phyloP scores from a whole-genome alignment of 2,797 vertebrate genomes.

The Cuniculus paca region DNA sequence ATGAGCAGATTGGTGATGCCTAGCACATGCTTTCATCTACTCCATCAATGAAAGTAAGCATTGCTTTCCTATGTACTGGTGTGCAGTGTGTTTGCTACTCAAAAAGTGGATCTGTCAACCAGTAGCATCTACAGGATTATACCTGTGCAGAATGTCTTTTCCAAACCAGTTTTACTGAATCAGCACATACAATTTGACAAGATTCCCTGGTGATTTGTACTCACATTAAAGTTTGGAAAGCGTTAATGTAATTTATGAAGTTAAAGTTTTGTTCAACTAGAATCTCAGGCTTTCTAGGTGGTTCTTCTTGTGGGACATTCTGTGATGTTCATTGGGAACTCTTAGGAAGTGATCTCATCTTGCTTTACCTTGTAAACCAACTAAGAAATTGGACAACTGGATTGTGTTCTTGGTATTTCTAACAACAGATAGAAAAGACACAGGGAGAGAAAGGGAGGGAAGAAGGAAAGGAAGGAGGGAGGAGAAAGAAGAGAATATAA shows the following conservation, averaged over 20 bases:
- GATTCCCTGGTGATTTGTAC: background rate
- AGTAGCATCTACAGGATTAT: background rate
- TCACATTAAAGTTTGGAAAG: conserved; percentile 24
- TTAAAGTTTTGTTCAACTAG: background rate
- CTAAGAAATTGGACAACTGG: background rate
- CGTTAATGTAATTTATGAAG: background rate
- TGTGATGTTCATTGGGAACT: background rate
- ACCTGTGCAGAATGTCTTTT: conserved; percentile 40
- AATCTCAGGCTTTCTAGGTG: background rate
- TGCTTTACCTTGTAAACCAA: background rate
- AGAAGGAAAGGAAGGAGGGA: background rate
- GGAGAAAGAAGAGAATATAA: background rate
- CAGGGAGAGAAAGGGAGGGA: background rate
- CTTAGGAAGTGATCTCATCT: background rate
- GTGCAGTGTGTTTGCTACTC: background rate
- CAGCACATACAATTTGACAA: conserved; percentile 37
- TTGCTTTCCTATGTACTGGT: background rate
- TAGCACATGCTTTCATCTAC: background rate
- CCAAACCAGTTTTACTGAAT: background rate
- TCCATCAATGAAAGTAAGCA: background rate
- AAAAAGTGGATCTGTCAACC: background rate
- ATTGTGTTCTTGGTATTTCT: background rate
- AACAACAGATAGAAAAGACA: background rate
- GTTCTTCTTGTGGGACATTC: background rate
- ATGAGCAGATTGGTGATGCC: background rate